Base-by-base conservation (phyloP, 2,888 invertebrate species). In the Drepanosiphum platanoidis region DNA sequence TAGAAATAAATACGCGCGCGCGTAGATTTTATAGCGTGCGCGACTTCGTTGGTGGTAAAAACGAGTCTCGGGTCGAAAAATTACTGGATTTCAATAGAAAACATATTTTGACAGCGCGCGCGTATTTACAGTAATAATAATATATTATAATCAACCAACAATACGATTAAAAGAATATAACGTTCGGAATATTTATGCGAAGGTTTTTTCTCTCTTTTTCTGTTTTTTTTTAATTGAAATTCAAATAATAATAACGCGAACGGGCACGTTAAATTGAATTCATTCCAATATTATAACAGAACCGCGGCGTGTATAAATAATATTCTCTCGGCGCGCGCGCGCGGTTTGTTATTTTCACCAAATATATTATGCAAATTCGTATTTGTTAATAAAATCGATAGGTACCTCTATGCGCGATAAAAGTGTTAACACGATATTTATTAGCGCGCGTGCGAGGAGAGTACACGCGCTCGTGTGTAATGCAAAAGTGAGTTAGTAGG, bases 1-100 rank as follows among this genome's bases (percentile, higher is more conserved):
- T 46, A 46, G 32, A 34, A 68, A 79, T 64, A 78, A 58, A 36
- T 72, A 74, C 61, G 39, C 3, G 30, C 15, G 9, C 52, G 22
- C 52, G 52, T 22, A 52, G 15, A 3, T 32, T 30, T 1, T 18
- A n/a, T n/a, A n/a, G n/a, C n/a, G 15, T 36, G 18, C 27, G 5
- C 30, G 30, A 64, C 78, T 7, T 46, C 79, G 79, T 68, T 46
- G 66, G 66, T 46, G 79, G 68, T 68, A 75, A 39, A 61, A 39
- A 39, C 13, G 11, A 30, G 39, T 75, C 58, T 34, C 58, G 34
- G 22, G 75, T 75, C 58, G n/a, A 58, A n/a, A 61, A 58, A 61
- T 75, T 58, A 58, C 36, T 34, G 32, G 27, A 27, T 61, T 61
- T 27, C 13, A 64, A 64, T 30, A 13, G 64, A 64, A 64, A 64